Conservation (phyloP, 2,113 vertebrate species). For the Ctenomys sociabilis region DNA sequence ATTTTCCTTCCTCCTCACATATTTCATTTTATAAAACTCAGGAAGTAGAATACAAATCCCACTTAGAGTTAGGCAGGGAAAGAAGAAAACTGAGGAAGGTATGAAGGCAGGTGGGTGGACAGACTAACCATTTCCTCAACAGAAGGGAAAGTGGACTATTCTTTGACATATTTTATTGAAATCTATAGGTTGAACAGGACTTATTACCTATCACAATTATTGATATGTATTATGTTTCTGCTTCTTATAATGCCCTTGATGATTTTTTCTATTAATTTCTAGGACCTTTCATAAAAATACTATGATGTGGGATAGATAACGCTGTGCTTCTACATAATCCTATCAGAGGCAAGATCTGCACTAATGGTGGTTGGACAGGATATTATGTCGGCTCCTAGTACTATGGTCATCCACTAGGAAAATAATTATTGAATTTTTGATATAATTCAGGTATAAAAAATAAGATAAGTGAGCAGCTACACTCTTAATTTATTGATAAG, state of each 20-base stretch:
- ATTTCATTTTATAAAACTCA: slow-evolving; percentile 45
- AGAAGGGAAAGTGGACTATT: slow-evolving; percentile 60
- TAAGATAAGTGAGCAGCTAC: too few relatives aligned
- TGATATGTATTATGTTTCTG: background rate
- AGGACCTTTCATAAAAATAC: background rate
- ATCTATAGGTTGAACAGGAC: slow-evolving; percentile 7
- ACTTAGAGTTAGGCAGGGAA: background rate
- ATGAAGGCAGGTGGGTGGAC: slow-evolving; percentile 1
- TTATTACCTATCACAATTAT: background rate
- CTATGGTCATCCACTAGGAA: too few relatives aligned
- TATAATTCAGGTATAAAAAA: too few relatives aligned
- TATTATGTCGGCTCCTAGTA: too few relatives aligned
- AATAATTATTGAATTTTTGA: too few relatives aligned
- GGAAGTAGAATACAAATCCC: background rate
- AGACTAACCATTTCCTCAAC: background rate
- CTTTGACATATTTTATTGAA: slow-evolving; percentile 51
- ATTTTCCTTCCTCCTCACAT: background rate
- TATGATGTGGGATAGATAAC: too few relatives aligned
- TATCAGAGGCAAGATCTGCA: too few relatives aligned
- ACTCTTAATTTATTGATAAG: too few relatives aligned
- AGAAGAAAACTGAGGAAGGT: slow-evolving; percentile 48
- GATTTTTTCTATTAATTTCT: slow-evolving; percentile 45
- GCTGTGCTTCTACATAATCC: too few relatives aligned
- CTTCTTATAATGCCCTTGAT: slow-evolving; percentile 26
- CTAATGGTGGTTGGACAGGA: too few relatives aligned